A percentile compares a stretch with the other conserved stretches of the same genome.
These are phyloP conservation scores for Enteromius argenteus DNA, from an alignment of 2,797 vertebrate genomes.

Conservation along the genomic window DNA sequence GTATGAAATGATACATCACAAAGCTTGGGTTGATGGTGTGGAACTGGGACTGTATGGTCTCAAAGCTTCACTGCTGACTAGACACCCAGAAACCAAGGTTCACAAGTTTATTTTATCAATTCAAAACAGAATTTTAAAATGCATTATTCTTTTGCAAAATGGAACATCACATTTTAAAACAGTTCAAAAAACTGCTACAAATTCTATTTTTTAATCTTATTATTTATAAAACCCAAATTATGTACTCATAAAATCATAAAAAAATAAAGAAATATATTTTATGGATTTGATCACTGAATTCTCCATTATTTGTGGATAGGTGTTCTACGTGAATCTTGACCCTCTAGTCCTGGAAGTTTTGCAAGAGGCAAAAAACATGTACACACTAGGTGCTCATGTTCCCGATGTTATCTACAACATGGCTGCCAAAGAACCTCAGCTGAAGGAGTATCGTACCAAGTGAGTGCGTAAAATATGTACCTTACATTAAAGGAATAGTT, in stretches of 20 bases:
- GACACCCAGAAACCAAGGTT: constrained; percentile 79
- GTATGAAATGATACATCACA: constrained; percentile 81
- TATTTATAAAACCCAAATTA: neutral
- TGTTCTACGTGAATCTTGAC: constrained; percentile 83
- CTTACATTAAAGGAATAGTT: neutral
- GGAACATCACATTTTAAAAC: neutral
- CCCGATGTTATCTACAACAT: constrained; percentile 76
- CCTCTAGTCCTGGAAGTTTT: constrained; percentile 80
- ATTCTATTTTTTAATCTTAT: neutral
- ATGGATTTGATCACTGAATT: neutral
- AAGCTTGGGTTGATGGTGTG: constrained; percentile 78
- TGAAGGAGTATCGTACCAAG: constrained; percentile 78
- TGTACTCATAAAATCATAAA: neutral
- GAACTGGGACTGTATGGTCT: constrained; percentile 72
- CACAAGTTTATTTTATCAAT: neutral
- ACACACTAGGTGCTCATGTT: constrained; percentile 75
- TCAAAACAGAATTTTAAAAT: neutral
- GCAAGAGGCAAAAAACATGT: constrained; percentile 81
- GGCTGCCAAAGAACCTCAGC: constrained; percentile 69
- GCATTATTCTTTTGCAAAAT: neutral
- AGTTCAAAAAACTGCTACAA: neutral
- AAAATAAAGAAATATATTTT: neutral
- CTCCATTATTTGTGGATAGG: constrained; percentile 63
- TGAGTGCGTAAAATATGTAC: constrained; percentile 64
- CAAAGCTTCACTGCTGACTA: constrained; percentile 75